Base-by-base conservation (phyloP, 2,888 invertebrate genomes). In the Apotomis capreana region DNA sequence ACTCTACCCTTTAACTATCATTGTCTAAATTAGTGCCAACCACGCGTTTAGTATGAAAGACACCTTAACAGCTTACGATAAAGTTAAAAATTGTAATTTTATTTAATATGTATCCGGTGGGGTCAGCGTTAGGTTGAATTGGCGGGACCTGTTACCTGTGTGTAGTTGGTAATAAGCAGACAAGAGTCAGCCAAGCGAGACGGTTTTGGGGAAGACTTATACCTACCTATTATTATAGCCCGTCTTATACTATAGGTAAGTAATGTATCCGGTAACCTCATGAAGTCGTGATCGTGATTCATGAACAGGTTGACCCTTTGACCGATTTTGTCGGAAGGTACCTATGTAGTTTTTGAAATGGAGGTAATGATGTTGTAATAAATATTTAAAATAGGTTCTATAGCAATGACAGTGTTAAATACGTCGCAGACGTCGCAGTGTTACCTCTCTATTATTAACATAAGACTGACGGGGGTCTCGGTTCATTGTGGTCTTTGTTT, bases 251-350 rank as follows among this genome's bases (percentile, higher is more conserved):
- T 10, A 59, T 44, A 40, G 37, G 6, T 65, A n/a, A 12, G 13
- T 57, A 13, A 57, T 46, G 44, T 9, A n/a, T n/a, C 26, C 52
- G 60, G n/a, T 60, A 59, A 36, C 26, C 60, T 52, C 5, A 51
- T 44, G 36, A n/a, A 51, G 36, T 26, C 37, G 13, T 63, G 68
- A 68, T 26, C 37, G 13, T 63, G 68, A 68, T 44, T 68, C 68
- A 68, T 44, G 59, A 54, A 26, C 68, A 60, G 52, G 60, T 60
- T 54, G 52, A 68, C 60, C 52, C 15, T 12, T 68, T 57, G 36
- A 46, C 8, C 12, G 44, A 61, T 61, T 61, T 60, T 46, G 15
- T 13, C 13, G 6, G 26, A 26, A 26, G 1, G 26, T 26, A 26
- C 26, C 12, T 44, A 61, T 61, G 46, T 60, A 15, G 15, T 13